Conservation (phyloP, 1,140 invertebrate genomes). For the Bathynomus jamesi region DNA sequence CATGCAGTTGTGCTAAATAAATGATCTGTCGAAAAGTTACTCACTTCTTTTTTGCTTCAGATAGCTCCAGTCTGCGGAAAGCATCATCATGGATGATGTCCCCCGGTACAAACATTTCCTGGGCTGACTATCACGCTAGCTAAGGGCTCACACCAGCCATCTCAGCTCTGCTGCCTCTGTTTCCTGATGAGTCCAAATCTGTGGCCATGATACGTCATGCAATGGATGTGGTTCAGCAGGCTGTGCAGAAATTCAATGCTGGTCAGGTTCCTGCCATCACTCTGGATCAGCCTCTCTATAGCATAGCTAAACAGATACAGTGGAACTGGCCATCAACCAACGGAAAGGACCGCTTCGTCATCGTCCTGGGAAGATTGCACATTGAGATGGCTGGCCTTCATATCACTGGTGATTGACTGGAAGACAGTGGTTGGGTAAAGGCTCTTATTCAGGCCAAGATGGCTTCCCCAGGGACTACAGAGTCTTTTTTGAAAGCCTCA, state of each 20-base stretch:
- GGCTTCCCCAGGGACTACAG: slow-evolving; percentile 13
- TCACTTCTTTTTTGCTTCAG: too few relatives aligned
- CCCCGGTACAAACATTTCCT: too few relatives aligned
- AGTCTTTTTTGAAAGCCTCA: slow-evolving; percentile 27
- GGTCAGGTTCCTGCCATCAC: background rate
- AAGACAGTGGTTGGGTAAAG: slow-evolving; percentile 33
- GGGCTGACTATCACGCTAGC: too few relatives aligned
- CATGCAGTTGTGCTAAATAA: too few relatives aligned
- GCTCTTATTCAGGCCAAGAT: slow-evolving; percentile 28
- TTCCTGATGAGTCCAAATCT: too few relatives aligned
- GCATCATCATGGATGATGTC: too few relatives aligned
- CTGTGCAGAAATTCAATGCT: background rate
- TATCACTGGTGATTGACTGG: slow-evolving; percentile 5
- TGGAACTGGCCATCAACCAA: background rate
- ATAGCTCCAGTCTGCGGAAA: too few relatives aligned
- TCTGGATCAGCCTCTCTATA: background rate
- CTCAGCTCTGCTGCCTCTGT: too few relatives aligned
- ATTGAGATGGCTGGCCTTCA: background rate
- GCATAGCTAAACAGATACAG: background rate
- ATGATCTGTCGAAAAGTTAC: too few relatives aligned
- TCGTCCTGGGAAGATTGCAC: background rate
- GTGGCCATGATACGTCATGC: background rate
- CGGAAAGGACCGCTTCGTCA: background rate
- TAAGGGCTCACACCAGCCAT: too few relatives aligned
- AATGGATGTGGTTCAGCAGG: background rate